Base-by-base conservation (phyloP, 2,888 invertebrate species). In the Drosophila acutilabella region DNA sequence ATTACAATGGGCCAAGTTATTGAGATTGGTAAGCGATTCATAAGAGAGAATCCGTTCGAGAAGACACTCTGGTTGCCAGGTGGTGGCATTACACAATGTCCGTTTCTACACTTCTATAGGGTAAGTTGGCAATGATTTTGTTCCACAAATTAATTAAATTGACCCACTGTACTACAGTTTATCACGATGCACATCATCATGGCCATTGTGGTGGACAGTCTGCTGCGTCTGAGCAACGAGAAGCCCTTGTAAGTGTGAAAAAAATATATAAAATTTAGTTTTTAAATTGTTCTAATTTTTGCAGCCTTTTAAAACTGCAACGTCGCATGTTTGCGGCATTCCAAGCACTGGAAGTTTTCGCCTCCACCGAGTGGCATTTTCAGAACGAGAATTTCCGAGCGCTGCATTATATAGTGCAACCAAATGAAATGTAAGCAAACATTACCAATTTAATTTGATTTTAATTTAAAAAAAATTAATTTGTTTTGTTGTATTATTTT, bases 311-410 rank as follows among this genome's bases (percentile, higher is more conserved):
- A 10, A 95, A 94, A 91, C 90, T 98, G 26, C 98, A 98, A 89
- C 94, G 96, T n/a, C 95, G 95, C 78, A 95, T 98, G 52, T 97
- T 95, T 91, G 94, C 94, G 20, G 96, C 97, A 0, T 95, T 96
- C 84, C 93, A 93, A 58, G 96, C 96, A 0, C 90, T 98, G 2
- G 93, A 94, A 13, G 96, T 96, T 90, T 98, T 97, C 89, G 93
- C 96, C 1, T 94, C 93, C 0, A 95, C 96, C 81, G 94, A 96
- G 74, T 98, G 98, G 98, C 93, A 92, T 0, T 97, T 97, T 83
- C 91, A 92, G 50, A 96, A 96, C 76, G 89, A 93, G 0, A 96
- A 96, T 10, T 89, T 91, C 54, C 74, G 57, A 30, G 75, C 76
- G 0, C 64, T 91, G 14, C 81, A 88, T 18, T 48, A 62, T 5